A percentile compares a stretch with the other conserved stretches of the same genome.
Evolutionary conservation across 2,797 vertebrate genomes (phyloP).

Genomic region (Crenichthys baileyi): DNA sequence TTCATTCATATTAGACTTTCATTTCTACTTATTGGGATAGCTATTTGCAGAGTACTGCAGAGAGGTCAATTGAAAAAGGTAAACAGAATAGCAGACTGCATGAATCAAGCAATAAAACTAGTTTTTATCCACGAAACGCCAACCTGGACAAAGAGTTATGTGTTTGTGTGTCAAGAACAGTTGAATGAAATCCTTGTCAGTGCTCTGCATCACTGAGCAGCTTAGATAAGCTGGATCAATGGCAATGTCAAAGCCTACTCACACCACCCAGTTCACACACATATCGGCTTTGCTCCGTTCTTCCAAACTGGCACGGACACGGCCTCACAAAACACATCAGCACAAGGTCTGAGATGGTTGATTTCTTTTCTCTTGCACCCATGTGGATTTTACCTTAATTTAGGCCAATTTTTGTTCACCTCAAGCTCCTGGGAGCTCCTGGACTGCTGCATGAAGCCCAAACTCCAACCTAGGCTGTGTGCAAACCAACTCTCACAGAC

Average conservation of each 20-base stretch:
- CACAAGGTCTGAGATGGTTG: constrained; percentile 37
- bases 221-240: constrained; percentile 79
- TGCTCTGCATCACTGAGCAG: constrained; percentile 69
- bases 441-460: constrained; percentile 8
- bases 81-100: constrained; percentile 35
- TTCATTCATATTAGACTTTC: background rate
- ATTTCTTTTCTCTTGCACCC: constrained; percentile 32
- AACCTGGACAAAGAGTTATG: constrained; percentile 53
- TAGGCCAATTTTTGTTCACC: background rate
- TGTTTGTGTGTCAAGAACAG: constrained; percentile 73
- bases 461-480: constrained; percentile 8
- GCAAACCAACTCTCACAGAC: background rate
- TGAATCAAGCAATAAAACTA: constrained; percentile 41
- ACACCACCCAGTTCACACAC: constrained; percentile 62
- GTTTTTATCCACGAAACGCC: constrained; percentile 43
- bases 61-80: constrained; percentile 11
- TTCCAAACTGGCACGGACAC: constrained; percentile 52
- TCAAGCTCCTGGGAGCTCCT: background rate
- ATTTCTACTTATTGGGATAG: background rate
- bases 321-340: constrained; percentile 50
- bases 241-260: constrained; percentile 70
- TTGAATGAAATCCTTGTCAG: constrained; percentile 79
- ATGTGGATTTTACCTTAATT: background rate
- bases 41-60: constrained; percentile 9
- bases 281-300: constrained; percentile 62